phyloP scores from a whole-genome alignment of 2,797 vertebrate genomes.

The Melanotaenia pygmaea region DNA sequence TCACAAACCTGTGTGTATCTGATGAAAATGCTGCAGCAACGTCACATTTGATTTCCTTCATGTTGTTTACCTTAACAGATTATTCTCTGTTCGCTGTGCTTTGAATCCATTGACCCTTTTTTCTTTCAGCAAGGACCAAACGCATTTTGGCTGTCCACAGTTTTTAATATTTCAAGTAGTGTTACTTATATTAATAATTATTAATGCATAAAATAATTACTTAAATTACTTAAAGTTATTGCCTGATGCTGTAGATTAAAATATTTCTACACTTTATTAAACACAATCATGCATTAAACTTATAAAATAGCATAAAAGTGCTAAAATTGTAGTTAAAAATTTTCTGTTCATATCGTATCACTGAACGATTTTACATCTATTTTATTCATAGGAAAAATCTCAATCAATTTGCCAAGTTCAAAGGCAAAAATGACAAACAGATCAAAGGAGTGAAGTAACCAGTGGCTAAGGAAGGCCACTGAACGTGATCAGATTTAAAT shows the following conservation, averaged over 20 bases:
- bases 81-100: not conserved
- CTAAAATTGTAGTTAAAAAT: not conserved
- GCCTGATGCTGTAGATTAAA: not conserved
- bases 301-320: not conserved
- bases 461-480: slow-evolving; percentile 2
- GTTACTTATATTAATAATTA: too few species aligned
- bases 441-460: not conserved
- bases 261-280: not conserved
- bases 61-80: slow-evolving; percentile 1
- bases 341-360: not conserved
- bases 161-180: not conserved
- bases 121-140: slow-evolving; percentile 1
- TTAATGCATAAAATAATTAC: too few species aligned
- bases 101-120: not conserved
- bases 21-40: not conserved
- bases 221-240: not conserved
- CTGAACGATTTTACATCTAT: not conserved
- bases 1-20: not conserved
- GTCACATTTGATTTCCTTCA: slow-evolving; percentile 6
- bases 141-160: slow-evolving; percentile 1
- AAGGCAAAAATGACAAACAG: not conserved
- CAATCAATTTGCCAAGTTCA: not conserved
- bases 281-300: not conserved
- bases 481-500: slow-evolving; percentile 19
- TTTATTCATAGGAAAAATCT: not conserved